phyloP scores from a whole-genome alignment of 2,797 vertebrate species.

The Oceanodroma leucorhoa region DNA sequence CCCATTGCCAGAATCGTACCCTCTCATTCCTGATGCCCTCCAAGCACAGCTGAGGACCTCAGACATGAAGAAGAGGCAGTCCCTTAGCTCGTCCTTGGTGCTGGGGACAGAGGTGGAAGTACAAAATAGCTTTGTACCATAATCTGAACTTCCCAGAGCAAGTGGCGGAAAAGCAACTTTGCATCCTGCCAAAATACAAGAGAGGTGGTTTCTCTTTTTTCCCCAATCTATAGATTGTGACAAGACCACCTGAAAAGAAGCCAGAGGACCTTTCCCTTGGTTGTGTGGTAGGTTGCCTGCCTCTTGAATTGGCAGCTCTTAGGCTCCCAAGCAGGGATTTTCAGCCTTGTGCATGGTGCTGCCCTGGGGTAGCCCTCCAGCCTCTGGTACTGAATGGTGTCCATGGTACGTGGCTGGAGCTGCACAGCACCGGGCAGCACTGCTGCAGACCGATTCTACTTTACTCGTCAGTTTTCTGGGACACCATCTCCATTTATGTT shows the following conservation, averaged over 20 bases:
- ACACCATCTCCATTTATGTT: background rate
- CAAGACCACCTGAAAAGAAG: background rate
- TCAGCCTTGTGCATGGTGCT: background rate
- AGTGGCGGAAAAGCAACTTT: background rate
- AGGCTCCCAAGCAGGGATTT: background rate
- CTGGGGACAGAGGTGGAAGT: background rate
- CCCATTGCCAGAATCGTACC: fast-evolving
- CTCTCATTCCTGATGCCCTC: background rate
- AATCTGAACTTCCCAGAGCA: background rate
- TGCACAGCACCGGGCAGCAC: background rate
- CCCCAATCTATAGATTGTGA: background rate
- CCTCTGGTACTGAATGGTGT: background rate
- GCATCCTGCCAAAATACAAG: background rate
- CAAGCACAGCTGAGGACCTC: background rate
- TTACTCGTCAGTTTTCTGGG: background rate
- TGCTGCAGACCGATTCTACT: background rate
- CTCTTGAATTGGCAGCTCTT: background rate
- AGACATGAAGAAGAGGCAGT: background rate
- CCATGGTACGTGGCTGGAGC: background rate
- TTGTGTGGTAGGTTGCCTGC: background rate
- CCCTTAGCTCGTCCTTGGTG: background rate
- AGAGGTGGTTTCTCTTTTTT: background rate
- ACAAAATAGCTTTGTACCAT: background rate
- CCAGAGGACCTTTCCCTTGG: background rate
- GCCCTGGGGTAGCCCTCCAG: background rate